These are phyloP conservation scores for Ceuthmochares aereus DNA, from an alignment of 2,113 vertebrate genomes.

Conservation along the genomic window DNA sequence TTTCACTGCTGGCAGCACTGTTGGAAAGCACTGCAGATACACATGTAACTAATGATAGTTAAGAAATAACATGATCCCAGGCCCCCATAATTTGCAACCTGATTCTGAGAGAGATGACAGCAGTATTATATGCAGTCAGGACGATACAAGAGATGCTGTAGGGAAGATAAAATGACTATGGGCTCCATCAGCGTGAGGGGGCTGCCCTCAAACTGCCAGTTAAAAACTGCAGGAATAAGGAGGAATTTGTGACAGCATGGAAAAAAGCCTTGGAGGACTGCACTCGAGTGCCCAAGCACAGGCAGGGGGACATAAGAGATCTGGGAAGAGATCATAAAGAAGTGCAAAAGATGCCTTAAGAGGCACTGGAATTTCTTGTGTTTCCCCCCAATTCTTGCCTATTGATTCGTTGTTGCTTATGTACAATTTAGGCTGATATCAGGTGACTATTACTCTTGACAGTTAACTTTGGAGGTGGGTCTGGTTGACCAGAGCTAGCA, in stretches of 20 bases:
- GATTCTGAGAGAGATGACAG: not conserved
- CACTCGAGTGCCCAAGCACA: not conserved
- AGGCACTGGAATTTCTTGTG: not conserved
- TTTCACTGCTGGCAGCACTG: not conserved
- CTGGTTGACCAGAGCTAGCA: constrained; percentile 1
- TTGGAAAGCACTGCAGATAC: not conserved
- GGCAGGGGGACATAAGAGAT: not conserved
- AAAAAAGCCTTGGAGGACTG: not conserved
- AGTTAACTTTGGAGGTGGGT: not conserved
- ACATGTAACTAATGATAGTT: not conserved
- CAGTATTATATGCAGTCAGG: not conserved
- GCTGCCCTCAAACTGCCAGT: not conserved
- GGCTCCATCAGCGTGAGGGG: fast-evolving
- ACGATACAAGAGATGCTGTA: not conserved
- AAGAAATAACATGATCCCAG: not conserved
- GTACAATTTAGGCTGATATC: not conserved
- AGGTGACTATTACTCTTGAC: not conserved
- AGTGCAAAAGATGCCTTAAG: not conserved
- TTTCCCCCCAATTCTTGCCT: not conserved
- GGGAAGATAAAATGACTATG: not conserved
- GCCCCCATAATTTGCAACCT: not conserved
- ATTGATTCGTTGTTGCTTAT: not conserved
- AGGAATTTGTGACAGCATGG: not conserved
- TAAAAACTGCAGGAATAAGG: not conserved
- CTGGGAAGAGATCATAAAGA: not conserved